Percentiles rank a stretch among this genome's conserved stretches.
Evolutionary conservation across 2,113 vertebrate genomes (phyloP).

Genomic region (Oplegnathus fasciatus): DNA sequence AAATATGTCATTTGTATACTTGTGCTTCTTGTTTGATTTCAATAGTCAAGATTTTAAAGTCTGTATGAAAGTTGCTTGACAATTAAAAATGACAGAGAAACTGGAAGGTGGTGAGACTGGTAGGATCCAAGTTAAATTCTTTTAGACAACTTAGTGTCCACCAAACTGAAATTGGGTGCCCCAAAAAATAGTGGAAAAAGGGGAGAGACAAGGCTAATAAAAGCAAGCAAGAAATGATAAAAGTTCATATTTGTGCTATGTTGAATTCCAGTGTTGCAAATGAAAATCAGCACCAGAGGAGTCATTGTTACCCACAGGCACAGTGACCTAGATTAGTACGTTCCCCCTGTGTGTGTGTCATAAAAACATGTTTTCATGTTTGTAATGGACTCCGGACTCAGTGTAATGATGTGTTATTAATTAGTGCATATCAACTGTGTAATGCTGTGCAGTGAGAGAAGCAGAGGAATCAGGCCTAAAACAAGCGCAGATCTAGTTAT

Average conservation of each 20-base stretch:
- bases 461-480: slow-evolving; percentile 22
- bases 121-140: neutral
- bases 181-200: neutral
- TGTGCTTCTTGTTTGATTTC: neutral
- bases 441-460: slow-evolving; percentile 22
- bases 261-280: slow-evolving; percentile 20
- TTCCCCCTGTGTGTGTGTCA: slow-evolving; percentile 16
- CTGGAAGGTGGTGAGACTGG: neutral
- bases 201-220: neutral
- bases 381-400: slow-evolving; percentile 32
- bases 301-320: slow-evolving; percentile 50
- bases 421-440: slow-evolving; percentile 44
- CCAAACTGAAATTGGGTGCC: neutral
- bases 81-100: neutral
- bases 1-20: neutral
- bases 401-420: slow-evolving; percentile 61
- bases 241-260: neutral
- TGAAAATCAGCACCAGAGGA: slow-evolving; percentile 43
- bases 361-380: slow-evolving; percentile 57
- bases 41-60: neutral
- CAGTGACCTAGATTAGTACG: slow-evolving; percentile 67
- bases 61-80: neutral
- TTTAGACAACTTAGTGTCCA: neutral
- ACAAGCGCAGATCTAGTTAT: slow-evolving; percentile 41
- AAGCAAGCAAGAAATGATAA: neutral